These are phyloP conservation scores for Amia ocellicauda DNA, from an alignment of 2,113 vertebrate species.

Conservation along the genomic window DNA sequence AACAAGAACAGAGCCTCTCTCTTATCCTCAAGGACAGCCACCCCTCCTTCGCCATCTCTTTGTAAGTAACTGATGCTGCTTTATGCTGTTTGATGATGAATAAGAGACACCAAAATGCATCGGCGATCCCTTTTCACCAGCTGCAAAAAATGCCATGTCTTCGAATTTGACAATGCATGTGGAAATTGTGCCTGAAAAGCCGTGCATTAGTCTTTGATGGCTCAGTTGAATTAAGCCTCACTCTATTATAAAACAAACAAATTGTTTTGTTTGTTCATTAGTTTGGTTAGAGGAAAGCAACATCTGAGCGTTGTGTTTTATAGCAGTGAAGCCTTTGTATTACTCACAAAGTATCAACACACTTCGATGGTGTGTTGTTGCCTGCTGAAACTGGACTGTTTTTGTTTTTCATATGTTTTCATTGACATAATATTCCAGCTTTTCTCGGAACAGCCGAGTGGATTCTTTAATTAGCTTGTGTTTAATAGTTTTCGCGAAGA, in stretches of 20 bases:
- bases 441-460: slow-evolving; percentile 19
- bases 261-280: no score
- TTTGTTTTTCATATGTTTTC: no score
- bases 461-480: slow-evolving; percentile 15
- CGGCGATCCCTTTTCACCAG: slow-evolving; percentile 24
- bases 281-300: no score
- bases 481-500: slow-evolving; percentile 21
- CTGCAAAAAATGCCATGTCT: slow-evolving; percentile 24
- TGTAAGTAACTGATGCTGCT: slow-evolving; percentile 1
- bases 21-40: background rate
- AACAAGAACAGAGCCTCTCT: slow-evolving; percentile 26
- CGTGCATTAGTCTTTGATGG: no score
- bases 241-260: no score
- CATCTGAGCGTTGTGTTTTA: no score
- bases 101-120: slow-evolving; percentile 29
- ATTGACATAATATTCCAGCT: slow-evolving; percentile 20
- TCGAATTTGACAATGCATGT: slow-evolving; percentile 33
- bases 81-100: slow-evolving; percentile 3
- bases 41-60: background rate
- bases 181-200: no score
- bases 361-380: no score
- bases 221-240: no score
- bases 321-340: no score
- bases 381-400: no score
- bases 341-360: no score